Conservation (phyloP, 2,797 vertebrate genomes). For the Periparus ater region DNA sequence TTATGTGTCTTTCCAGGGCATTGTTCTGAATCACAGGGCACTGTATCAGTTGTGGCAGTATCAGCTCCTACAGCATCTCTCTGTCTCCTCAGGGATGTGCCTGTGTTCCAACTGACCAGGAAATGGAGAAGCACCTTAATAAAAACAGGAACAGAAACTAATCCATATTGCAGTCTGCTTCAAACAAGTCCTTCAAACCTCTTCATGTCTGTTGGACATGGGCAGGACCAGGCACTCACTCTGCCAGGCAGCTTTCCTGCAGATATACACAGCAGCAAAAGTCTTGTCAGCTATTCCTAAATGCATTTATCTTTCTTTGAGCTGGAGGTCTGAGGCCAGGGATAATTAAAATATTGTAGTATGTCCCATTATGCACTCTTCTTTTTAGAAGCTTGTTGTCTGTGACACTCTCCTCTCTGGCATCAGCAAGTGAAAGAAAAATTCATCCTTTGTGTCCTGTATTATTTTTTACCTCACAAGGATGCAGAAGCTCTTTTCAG, state of each 20-base stretch:
- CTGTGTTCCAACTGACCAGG: neutral
- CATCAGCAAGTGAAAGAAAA: neutral
- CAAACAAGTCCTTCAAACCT: neutral
- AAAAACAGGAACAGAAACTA: neutral
- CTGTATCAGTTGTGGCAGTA: neutral
- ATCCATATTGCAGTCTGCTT: neutral
- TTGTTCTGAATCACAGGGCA: neutral
- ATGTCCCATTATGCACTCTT: neutral
- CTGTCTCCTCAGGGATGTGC: accelerated
- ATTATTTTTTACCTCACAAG: neutral
- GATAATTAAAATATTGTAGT: neutral
- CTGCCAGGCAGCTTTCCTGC: neutral
- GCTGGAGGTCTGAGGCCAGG: neutral
- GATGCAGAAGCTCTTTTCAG: neutral
- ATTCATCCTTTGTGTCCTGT: neutral
- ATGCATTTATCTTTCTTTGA: neutral
- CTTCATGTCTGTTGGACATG: accelerated
- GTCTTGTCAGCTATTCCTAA: neutral
- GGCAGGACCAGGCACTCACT: neutral
- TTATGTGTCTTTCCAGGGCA: neutral
- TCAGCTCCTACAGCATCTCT: neutral
- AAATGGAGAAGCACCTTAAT: neutral
- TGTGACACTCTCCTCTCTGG: neutral
- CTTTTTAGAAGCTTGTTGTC: neutral
- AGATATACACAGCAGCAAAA: neutral